Evolutionary conservation across 1,140 invertebrate species (phyloP), one percentile per base, ranked within the genome.

Genomic region (Drosophila fuyamai): DNA sequence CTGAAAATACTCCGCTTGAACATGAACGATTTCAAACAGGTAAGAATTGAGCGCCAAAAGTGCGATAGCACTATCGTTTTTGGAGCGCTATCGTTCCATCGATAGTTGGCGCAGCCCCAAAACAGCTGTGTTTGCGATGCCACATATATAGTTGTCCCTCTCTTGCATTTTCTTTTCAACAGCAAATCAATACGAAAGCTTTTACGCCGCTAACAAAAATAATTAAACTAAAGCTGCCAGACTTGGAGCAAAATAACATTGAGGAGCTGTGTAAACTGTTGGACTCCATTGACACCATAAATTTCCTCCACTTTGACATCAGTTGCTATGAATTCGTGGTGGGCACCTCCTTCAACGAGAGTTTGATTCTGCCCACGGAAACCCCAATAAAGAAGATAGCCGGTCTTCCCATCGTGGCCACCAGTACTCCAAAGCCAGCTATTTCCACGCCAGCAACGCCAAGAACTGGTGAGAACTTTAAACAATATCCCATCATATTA

Each of bases 1-100:
- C 75, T 94, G 50, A 81, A 77, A 2, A 75, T 67, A 10, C 76
- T 94, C 32, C 93, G 93, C 40, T 80, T 94, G 57, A 92, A 91
- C 54, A 92, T 93, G 46, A 94, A 92, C 65, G 66, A 91, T 55
- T 92, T 92, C 61, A 63, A 91, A 72, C 73, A 68, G 79, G 92
- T 92, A 58, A 79, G 79, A 36, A 8, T 18, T 14, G 44, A 53
- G 83, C 83, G 74, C 57, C 56, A 61, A 56, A 36, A 35, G 29
- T 51, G 47, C 5, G 38, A 71, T 71, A 66, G 29, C 36, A 61
- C 43, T 56, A 41, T 44, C 6, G 55, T 6, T 41, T 14, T 60
- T 7, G 47, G 29, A 29, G 5, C 38, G 5, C 43, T 68, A 89
- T 82, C 84, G 73, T 51, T 27, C 14, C 48, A 54, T 53, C 73